Percentiles rank a stretch among this genome's conserved stretches.
phyloP scores from a whole-genome alignment of 2,113 vertebrate species.

The Ctenodactylus gundi region DNA sequence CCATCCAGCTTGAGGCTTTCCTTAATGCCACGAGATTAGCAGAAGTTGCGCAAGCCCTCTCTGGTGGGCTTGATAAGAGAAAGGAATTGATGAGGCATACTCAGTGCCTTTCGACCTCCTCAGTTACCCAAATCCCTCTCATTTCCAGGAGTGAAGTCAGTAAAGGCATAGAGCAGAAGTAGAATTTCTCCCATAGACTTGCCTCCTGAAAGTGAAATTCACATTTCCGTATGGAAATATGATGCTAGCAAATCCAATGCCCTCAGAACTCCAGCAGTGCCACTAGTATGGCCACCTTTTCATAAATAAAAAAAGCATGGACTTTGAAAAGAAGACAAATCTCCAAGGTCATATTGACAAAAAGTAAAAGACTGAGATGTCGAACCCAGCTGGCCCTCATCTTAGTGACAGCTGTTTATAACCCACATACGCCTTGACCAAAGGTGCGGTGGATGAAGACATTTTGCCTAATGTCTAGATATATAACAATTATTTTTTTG shows the following conservation, averaged over 20 bases:
- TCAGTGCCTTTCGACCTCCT: neutral
- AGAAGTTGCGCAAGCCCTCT: neutral
- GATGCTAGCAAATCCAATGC: neutral
- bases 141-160: neutral
- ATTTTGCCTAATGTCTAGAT: neutral
- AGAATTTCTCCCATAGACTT: neutral
- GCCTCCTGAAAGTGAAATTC: neutral
- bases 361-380: neutral
- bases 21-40: too few species aligned
- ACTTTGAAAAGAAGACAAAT: neutral
- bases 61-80: neutral
- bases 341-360: too few species aligned
- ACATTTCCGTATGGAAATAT: neutral
- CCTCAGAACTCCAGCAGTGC: accelerated
- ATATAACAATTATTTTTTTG: neutral
- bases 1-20: neutral
- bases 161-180: neutral
- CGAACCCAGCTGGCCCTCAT: accelerated
- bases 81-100: neutral
- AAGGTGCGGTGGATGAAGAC: neutral
- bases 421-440: too few species aligned
- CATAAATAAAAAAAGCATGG: neutral
- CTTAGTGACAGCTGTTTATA: neutral
- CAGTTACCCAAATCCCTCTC: neutral
- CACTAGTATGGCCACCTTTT: neutral